Evolutionary conservation across 92 coral and sea anemone genomes (phyloP).

Genomic region (Anthopleura xanthogrammica): DNA sequence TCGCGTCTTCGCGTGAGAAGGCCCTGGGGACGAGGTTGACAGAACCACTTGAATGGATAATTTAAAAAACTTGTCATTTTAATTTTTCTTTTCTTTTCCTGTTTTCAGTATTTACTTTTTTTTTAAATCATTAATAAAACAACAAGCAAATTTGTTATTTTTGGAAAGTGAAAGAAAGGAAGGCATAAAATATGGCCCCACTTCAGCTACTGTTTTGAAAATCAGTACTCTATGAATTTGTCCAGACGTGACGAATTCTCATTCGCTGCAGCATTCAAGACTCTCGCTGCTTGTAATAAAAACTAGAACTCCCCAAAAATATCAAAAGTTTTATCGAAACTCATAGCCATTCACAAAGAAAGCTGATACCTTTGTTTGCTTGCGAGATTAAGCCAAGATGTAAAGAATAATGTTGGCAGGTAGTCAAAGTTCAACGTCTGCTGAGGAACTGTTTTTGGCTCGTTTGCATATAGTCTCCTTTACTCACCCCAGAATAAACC

Average conservation of each 20-base stretch:
- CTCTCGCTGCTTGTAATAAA: background rate
- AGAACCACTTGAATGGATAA: no score
- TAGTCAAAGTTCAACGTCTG: background rate
- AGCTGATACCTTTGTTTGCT: background rate
- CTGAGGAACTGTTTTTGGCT: background rate
- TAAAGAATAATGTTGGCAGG: background rate
- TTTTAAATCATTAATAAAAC: background rate
- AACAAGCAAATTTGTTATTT: background rate
- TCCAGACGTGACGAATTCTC: background rate
- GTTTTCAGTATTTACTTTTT: background rate
- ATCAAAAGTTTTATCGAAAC: background rate
- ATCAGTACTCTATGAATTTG: background rate
- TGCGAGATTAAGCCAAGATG: background rate
- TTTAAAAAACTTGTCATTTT: no score
- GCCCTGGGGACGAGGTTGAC: no score
- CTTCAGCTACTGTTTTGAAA: background rate
- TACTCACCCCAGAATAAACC: background rate
- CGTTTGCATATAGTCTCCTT: background rate
- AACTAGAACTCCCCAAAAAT: background rate
- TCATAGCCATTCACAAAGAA: background rate
- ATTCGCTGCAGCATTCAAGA: background rate
- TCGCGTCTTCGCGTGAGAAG: no score
- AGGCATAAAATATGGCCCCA: background rate
- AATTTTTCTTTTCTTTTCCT: background rate
- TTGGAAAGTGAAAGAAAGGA: constrained; percentile 5